Evolutionary conservation across 2,113 vertebrate genomes (phyloP).

Genomic region (Erpornis zantholeuca): DNA sequence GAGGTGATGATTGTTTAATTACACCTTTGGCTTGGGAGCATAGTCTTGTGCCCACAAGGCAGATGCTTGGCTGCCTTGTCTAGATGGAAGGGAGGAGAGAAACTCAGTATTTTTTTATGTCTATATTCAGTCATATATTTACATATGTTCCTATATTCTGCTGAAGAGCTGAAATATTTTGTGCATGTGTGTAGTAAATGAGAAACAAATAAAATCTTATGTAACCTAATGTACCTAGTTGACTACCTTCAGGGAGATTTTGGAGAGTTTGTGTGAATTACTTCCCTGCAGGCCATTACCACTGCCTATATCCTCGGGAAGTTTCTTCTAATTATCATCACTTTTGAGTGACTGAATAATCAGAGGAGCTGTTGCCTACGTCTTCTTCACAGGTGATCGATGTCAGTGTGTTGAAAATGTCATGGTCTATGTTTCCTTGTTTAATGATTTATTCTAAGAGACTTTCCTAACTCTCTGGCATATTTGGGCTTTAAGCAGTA

Average conservation of each 20-base stretch:
- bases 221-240: background rate
- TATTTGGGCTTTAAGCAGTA: background rate
- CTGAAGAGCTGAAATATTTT: background rate
- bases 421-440: background rate
- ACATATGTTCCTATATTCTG: fast-evolving
- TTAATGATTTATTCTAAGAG: background rate
- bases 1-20: background rate
- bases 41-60: background rate
- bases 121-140: background rate
- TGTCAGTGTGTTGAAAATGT: background rate
- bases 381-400: background rate
- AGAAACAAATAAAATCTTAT: background rate
- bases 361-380: background rate
- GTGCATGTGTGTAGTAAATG: background rate
- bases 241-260: background rate
- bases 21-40: fast-evolving
- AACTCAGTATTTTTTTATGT: background rate
- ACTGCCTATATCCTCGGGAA: background rate
- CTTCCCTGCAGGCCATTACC: fast-evolving
- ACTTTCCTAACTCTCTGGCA: background rate
- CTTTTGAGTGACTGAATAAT: background rate
- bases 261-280: background rate
- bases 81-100: background rate
- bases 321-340: background rate
- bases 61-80: background rate